Evolutionary conservation across 2,888 invertebrate species (phyloP), one percentile per base, ranked within the genome.

Genomic region (Lissonota sp.): DNA sequence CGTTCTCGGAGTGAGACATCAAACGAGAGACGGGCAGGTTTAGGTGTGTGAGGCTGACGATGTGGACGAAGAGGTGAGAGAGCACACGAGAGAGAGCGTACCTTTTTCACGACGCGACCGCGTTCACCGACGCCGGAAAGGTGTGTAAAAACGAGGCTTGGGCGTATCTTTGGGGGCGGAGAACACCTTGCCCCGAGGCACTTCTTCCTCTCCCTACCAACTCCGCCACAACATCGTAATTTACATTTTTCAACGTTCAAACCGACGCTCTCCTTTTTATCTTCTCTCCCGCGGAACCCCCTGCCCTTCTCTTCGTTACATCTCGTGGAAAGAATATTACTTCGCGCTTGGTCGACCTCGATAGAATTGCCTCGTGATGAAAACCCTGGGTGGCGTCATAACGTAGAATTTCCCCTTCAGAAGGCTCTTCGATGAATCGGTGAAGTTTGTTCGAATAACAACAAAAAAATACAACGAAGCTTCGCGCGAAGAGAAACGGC

Each of bases 81-180:
- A 12, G 53, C 53, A 14, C 14, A 53, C 53, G 53, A 53, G 53
- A 51, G 42, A 42, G 7, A 44, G 62, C 44, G 62, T 69, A 51
- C 74, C 75, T 62, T 26, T 26, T 26, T 69, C 58, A 67, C 74
- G 74, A 74, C 51, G 74, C 37, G 64, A 64, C 53, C 67, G 72
- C 67, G 72, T 63, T 70, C 63, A 69, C 60, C 57, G 67, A 79
- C 74, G 75, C 70, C 78, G 70, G 78, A 80, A 80, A 83, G 83
- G 83, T 83, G 83, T 83, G 83, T 81, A 81, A 81, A 83, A 81
- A 83, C 80, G 81, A 76, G 74, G 51, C 71, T 66, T 71, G 71
- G 75, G 62, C 73, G 79, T 76, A 81, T 72, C 79, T 79, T 72
- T 62, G 67, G 64, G 70, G 74, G 79, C 76, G 78, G 63, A 83